Evolutionary conservation across 1,140 invertebrate genomes (phyloP).

Genomic region (Lucilia cuprina): DNA sequence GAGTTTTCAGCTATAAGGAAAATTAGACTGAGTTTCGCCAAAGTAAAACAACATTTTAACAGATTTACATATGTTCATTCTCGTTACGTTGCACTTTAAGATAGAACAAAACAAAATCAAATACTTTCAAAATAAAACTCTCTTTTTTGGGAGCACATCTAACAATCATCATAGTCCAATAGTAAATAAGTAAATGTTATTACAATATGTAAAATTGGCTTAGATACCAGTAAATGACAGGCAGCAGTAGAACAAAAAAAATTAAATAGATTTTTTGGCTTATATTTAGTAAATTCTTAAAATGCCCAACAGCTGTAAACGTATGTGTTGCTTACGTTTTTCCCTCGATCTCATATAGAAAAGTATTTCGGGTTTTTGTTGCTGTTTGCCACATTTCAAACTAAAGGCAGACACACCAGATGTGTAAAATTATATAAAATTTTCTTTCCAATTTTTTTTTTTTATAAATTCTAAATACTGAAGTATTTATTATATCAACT

Average conservation of each 20-base stretch:
- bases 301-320: neutral
- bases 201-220: slow-evolving; percentile 18
- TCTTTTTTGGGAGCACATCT: no score
- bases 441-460: neutral
- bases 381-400: neutral
- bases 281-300: neutral
- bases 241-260: no score
- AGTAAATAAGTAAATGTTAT: slow-evolving; percentile 16
- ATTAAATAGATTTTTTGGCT: neutral
- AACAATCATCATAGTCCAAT: neutral
- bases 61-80: no score
- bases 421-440: neutral
- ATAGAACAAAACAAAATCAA: no score
- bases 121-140: no score
- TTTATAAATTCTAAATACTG: neutral
- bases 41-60: no score
- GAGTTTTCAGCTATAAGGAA: no score
- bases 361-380: neutral
- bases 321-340: neutral
- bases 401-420: slow-evolving; percentile 6
- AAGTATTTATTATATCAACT: neutral
- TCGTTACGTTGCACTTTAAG: no score
- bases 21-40: no score
- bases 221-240: neutral
- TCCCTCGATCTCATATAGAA: neutral